phyloP scores from a whole-genome alignment of 2,113 vertebrate genomes.

The Ammodytes dubius region DNA sequence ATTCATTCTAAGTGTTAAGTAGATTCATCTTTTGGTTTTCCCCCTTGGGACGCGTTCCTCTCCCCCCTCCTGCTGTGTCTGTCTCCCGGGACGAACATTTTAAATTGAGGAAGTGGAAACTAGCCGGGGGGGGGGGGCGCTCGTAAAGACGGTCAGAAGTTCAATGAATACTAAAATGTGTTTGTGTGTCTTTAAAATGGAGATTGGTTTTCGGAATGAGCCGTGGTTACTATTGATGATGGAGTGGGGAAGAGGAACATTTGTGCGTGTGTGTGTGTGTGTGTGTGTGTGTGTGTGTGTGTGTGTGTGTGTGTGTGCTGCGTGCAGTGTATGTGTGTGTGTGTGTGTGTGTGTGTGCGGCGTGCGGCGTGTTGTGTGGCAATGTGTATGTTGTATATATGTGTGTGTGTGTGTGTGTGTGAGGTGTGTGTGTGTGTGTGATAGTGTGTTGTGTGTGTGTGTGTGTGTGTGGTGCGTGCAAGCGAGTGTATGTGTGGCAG shows the following conservation, averaged over 20 bases:
- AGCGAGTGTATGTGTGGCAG: no score
- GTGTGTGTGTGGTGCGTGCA: no score
- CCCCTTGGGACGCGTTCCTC: neutral
- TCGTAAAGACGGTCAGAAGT: slow-evolving; percentile 17
- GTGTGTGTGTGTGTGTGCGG: no score
- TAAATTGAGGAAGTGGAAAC: slow-evolving; percentile 42
- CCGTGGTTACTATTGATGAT: slow-evolving; percentile 11
- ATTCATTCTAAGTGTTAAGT: slow-evolving; percentile 39
- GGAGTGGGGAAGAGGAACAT: neutral
- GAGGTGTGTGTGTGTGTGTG: no score
- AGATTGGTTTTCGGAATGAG: slow-evolving; percentile 20
- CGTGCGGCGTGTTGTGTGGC: no score
- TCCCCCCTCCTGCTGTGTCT: neutral
- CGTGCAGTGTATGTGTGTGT: no score
- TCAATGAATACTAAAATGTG: slow-evolving; percentile 38
- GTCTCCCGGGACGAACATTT: slow-evolving; percentile 34
- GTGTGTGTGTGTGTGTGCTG: no score
- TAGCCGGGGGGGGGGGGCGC: neutral
- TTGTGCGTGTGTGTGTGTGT: no score
- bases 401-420: no score
- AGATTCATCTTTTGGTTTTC: slow-evolving; percentile 44
- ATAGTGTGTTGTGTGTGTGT: no score
- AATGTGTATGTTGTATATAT: no score
- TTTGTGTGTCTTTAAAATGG: slow-evolving; percentile 23
- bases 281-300: no score